Base-by-base conservation (phyloP, 2,113 vertebrate genomes). In the Burhinus oedicnemus region DNA sequence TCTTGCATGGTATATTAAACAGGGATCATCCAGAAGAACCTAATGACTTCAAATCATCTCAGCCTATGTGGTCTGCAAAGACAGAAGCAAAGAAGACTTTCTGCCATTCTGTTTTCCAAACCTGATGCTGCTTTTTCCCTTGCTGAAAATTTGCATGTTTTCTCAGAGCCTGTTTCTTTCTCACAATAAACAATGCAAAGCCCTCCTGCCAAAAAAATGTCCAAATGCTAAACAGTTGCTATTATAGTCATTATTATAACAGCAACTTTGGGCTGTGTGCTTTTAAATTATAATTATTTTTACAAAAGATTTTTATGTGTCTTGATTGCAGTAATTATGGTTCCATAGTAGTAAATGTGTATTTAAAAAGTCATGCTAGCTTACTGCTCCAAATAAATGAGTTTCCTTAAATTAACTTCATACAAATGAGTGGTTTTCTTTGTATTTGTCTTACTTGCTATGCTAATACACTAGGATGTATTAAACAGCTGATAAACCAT, bases 101-200 rank as follows among this genome's bases (percentile, higher is more conserved):
- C 57, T 90, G 64, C 75, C 45, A 54, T 87, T 96, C 89, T 77
- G 80, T 94, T 97, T 97, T 95, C 91, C 85, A 95, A 97, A 96
- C 90, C 92, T 97, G 95, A 93, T 97, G 91, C 78, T 96, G 95
- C 89, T 94, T 97, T 97, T 97, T 97, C 89, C 78, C 95, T 96
- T 92, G 95, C 96, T 97, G 95, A 97, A 98, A 97, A 98, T 98
- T 96, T 98, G 96, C 97, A 98, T 98, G 96, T 97, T 98, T 98
- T 98, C 97, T 98, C 97, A 98, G 97, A 98, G 98, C 96, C 87
- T 97, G 91, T 97, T 98, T 97, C 98, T 98, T 97, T 97, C 94
- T 97, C 95, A 98, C 98, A 98, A 98, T 98, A 98, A 98, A 98
- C 98, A 98, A 98, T 98, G 92, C 96, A 92, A 93, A 95, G 94